Base-by-base conservation (phyloP, 2,888 invertebrate species). In the Thereva nobilitata region DNA sequence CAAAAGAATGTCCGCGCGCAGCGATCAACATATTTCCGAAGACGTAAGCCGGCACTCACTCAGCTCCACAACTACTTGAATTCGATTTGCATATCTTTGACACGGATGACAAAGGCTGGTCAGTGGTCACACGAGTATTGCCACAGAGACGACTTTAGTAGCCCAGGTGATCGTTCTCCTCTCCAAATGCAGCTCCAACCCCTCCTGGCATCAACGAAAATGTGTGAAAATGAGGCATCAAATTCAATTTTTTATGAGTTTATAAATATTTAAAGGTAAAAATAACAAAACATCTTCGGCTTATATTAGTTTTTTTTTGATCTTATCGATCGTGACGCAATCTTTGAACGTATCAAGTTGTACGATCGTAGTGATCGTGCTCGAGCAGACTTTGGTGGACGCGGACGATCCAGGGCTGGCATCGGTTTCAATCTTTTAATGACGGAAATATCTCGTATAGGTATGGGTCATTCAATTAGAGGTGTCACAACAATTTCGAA, bases 1-100 rank as follows among this genome's bases (percentile, higher is more conserved):
- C 23, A 40, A 50, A 61, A 50, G 61, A 50, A 61, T 61, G 61
- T 42, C 10, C 50, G 41, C 45, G 55, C 45, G 34, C 23, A 44
- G 10, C 12, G 40, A 55, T 55, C 38, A 23, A 23, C 23, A 23
- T 23, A 23, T 23, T 23, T 23, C 23, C 23, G 40, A 42, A 4
- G 9, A 23, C 38, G 41, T 12, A 12, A 55, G 57, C 6, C 55
- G 5, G n/a, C 10, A 40, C 47, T n/a, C 7, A 5, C 9, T 7
- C 34, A 7, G 34, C 57, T 35, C 6, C 50, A 50, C 23, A 5
- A 45, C 23, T 47, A 40, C 54, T 47, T 54, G 45, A 54, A 64
- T 54, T 53, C 47, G 40, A 64, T 64, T 64, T 64, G 47, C 64
- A 64, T 64, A 64, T 64, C 47, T 54, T 64, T 64, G 64, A 64